Evolutionary conservation across 92 coral and sea anemone genomes (phyloP), one percentile per base, ranked within the genome.

Genomic region (Siderastrea siderea): DNA sequence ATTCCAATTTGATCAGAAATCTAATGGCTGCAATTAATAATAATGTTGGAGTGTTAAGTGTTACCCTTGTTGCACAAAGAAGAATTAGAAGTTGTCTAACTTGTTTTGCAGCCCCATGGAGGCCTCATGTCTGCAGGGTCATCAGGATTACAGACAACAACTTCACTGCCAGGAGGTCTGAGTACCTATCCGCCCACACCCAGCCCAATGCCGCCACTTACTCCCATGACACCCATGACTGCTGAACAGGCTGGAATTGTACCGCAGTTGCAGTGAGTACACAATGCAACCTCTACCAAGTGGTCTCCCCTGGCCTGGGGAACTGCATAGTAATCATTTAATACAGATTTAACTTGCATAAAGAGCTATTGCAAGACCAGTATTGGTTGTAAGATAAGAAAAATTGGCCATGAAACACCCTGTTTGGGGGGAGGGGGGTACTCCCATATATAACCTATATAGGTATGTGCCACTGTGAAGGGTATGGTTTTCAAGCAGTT

Each of bases 151-250:
- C 98, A 96, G 64, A 92, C 99, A 5, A 97, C 98, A 1, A 79
- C 99, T 3, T 88, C 99, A 10, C 84, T 98, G 13, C 99, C 98
- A 66, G 98, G 99, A 45, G 91, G 96, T 8, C 74, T 95, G 68
- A 87, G 96, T 54, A 84, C 97, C 38, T 98, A 96, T 68, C 98
- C 99, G 46, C 90, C 95, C 49, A 96, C 97, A 64, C 99, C 99
- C 6, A 98, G 98, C 58, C 98, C 99, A 3, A 96, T 96, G 92
- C 98, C 94, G 1, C 98, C 98, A 16, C 84, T 95, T 2, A 95
- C 98, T 45, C 99, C 99, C 4, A 94, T 90, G 89, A 96, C 99
- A 47, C 99, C 99, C 0, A 97, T 97, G 99, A 96, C 99, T 3
- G 99, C 96, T 43, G 99, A 98, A 38, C 96, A 95, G 83, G 94